Percentiles rank a stretch among this genome's conserved stretches.
Evolutionary conservation across 2,113 vertebrate genomes (phyloP).

Genomic region (Tonatia bakeri): DNA sequence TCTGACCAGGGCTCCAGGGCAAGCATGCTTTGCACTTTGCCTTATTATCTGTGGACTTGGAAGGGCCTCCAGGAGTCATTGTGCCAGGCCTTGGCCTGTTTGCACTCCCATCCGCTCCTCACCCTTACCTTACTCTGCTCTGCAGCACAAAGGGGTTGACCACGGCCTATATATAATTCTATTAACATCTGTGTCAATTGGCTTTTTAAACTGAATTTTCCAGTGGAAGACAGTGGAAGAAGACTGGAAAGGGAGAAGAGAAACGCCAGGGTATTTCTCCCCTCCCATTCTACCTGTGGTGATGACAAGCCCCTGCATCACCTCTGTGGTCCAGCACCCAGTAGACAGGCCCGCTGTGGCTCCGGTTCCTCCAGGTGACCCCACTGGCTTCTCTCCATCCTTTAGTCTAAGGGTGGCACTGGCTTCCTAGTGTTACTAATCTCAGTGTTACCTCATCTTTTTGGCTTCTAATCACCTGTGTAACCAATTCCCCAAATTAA

Average conservation of each 20-base stretch:
- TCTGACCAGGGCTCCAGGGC: background rate
- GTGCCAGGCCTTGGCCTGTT: background rate
- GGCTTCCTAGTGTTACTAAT: background rate
- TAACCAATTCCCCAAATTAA: background rate
- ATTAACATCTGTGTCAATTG: background rate
- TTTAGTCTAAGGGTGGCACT: background rate
- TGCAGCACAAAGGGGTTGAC: background rate
- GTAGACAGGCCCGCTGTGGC: background rate
- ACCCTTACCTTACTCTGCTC: background rate
- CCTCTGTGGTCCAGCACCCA: background rate
- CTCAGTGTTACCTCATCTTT: background rate
- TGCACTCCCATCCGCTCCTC: background rate
- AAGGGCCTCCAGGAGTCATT: background rate
- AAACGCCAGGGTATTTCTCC: background rate
- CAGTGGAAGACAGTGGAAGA: background rate
- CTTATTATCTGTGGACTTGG: background rate
- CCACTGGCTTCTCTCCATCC: background rate
- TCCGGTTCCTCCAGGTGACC: background rate
- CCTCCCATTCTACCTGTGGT: background rate
- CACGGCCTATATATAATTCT: background rate
- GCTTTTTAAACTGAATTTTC: background rate
- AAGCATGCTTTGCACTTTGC: background rate
- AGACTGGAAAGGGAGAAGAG: background rate
- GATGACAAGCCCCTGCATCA: background rate
- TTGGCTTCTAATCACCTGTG: background rate